Evolutionary conservation across 2,888 invertebrate species (phyloP).

Genomic region (Drosophila conformis): DNA sequence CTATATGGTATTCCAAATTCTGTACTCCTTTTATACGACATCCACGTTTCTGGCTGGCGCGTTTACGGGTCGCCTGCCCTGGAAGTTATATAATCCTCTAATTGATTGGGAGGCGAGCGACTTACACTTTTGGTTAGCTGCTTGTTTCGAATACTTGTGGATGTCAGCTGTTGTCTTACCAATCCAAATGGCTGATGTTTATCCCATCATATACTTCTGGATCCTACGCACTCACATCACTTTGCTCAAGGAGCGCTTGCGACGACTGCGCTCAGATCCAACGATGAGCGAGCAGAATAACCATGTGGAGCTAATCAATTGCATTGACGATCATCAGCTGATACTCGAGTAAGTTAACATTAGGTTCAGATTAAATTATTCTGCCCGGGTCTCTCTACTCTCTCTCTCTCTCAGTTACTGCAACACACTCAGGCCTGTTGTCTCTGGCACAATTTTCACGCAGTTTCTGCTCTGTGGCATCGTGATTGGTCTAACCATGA

Average conservation of each 20-base stretch:
- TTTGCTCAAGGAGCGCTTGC: constrained; percentile 43
- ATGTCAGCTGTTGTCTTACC: constrained; percentile 42
- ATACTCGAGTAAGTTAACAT: constrained; percentile 47
- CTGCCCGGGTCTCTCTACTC: not conserved
- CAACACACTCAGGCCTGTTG: constrained; percentile 39
- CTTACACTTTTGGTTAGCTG: constrained; percentile 33
- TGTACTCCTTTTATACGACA: constrained; percentile 31
- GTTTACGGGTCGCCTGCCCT: constrained; percentile 36
- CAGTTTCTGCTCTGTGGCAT: constrained; percentile 61
- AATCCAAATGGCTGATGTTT: constrained; percentile 48
- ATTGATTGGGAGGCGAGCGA: constrained; percentile 27
- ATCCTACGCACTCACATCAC: constrained; percentile 41
- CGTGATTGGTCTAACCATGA: constrained; percentile 48
- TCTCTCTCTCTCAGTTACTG: constrained; percentile 42
- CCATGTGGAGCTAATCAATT: constrained; percentile 44
- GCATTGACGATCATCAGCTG: constrained; percentile 51
- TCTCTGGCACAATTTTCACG: constrained; percentile 59
- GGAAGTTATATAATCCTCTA: constrained; percentile 52
- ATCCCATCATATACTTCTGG: constrained; percentile 48
- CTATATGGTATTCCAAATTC: constrained; percentile 24
- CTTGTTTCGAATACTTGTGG: constrained; percentile 24
- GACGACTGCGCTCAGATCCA: constrained; percentile 36
- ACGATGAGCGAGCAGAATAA: constrained; percentile 28
- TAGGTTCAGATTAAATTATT: not conserved
- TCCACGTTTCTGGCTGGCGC: constrained; percentile 30